phyloP scores from a whole-genome alignment of 2,888 invertebrate species.

The Agonopterix alstromeriana region DNA sequence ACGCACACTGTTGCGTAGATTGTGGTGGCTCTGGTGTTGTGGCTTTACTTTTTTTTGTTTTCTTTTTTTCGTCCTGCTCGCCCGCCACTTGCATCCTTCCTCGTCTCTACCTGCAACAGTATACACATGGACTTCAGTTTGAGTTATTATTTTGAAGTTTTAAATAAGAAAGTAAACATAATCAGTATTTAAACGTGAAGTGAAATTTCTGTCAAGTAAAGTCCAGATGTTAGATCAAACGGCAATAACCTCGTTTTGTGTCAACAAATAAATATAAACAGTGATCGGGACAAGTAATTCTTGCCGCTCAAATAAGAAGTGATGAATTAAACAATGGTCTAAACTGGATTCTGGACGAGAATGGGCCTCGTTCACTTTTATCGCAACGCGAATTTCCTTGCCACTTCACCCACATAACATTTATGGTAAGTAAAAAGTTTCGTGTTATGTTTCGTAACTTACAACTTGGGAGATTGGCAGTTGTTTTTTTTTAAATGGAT shows the following conservation, averaged over 20 bases:
- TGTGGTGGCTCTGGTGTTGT: slow-evolving; percentile 39
- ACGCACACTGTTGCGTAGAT: slow-evolving; percentile 60
- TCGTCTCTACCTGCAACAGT: neutral
- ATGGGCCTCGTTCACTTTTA: slow-evolving; percentile 51
- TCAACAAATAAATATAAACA: slow-evolving; percentile 68
- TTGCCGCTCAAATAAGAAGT: slow-evolving; percentile 43
- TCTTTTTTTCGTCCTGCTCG: slow-evolving; percentile 34
- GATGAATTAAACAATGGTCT: slow-evolving; percentile 66
- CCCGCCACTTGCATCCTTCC: slow-evolving; percentile 9
- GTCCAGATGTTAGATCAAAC: slow-evolving; percentile 56
- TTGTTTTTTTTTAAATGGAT: no score
- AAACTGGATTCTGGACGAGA: slow-evolving; percentile 61
- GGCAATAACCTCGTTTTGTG: slow-evolving; percentile 65
- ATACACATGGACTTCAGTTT: neutral
- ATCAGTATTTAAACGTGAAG: slow-evolving; percentile 30
- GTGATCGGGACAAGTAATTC: slow-evolving; percentile 57
- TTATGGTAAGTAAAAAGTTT: slow-evolving; percentile 72
- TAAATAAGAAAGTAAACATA: slow-evolving; percentile 10
- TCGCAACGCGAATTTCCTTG: slow-evolving; percentile 51
- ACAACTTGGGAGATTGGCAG: slow-evolving; percentile 20
- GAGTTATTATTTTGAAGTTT: neutral
- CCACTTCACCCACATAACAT: slow-evolving; percentile 68
- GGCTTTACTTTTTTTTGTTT: slow-evolving; percentile 41
- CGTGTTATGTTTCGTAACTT: slow-evolving; percentile 64
- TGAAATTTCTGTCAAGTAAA: slow-evolving; percentile 54